Conservation (phyloP, 2,888 invertebrate species). For the Cerceris rybyensis region DNA sequence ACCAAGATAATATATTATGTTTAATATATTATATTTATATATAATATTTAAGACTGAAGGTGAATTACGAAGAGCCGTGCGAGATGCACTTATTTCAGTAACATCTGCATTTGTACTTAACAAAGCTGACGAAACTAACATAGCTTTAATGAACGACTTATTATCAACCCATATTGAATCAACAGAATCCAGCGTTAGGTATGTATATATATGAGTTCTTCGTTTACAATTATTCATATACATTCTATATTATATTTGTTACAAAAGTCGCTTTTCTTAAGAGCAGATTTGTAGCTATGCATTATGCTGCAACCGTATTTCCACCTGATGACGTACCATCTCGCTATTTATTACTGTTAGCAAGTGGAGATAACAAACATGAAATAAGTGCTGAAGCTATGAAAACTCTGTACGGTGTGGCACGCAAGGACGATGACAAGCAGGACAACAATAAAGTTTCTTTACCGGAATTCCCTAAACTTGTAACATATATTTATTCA, state of each 20-base stretch:
- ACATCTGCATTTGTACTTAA: slow-evolving; percentile 77
- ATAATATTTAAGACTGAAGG: slow-evolving; percentile 71
- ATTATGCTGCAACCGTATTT: slow-evolving; percentile 92
- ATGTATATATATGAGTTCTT: slow-evolving; percentile 33
- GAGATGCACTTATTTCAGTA: slow-evolving; percentile 77
- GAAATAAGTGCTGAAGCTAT: slow-evolving; percentile 89
- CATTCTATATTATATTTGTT: not conserved
- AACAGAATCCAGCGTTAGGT: slow-evolving; percentile 85
- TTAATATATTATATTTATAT: no score
- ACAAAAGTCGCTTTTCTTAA: slow-evolving; percentile 1
- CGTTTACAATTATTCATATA: not conserved
- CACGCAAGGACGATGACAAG: slow-evolving; percentile 77
- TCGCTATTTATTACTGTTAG: slow-evolving; percentile 90
- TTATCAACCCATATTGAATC: slow-evolving; percentile 89
- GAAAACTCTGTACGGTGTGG: slow-evolving; percentile 89
- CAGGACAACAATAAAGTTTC: slow-evolving; percentile 80
- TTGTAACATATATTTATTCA: slow-evolving; percentile 87
- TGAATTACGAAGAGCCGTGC: slow-evolving; percentile 74
- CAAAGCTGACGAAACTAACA: slow-evolving; percentile 74
- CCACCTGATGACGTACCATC: slow-evolving; percentile 92
- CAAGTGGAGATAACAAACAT: slow-evolving; percentile 92
- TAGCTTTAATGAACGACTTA: slow-evolving; percentile 85
- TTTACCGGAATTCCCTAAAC: slow-evolving; percentile 88
- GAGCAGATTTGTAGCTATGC: slow-evolving; percentile 89
- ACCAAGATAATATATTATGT: not conserved